Evolutionary conservation across 2,797 vertebrate species (phyloP), one percentile per base, ranked within the genome.

Genomic region (Hyperoplus immaculatus): DNA sequence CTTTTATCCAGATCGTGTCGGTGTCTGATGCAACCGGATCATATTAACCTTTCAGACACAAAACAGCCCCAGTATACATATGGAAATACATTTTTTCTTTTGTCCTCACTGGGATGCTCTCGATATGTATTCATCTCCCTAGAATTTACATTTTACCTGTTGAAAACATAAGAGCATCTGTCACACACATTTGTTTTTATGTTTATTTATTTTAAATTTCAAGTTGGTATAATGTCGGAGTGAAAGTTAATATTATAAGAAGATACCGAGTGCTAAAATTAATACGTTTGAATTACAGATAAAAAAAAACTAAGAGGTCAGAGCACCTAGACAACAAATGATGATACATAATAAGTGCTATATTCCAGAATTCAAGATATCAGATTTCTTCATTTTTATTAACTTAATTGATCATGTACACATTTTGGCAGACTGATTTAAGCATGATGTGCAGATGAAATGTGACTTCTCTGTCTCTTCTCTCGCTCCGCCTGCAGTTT

Each of bases 401-500:
- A 50, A 36, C 1, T 5, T 58, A 21, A 5, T 38, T 51, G 43
- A 16, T n/a, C 10, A 8, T 47, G 15, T 15, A 4, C 15, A n/a
- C 2, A 1, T 50, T 12, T 49, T 49, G 21, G 15, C n/a, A 38
- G 18, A 36, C 42, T 43, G 42, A 38, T 73, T 7, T 29, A 41
- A 11, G 8, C 16, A 1, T 16, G 7, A 10, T 65, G 21, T 18
- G 7, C 38, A 5, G 15, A 41, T 16, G n/a, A 7, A 59, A 39
- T 2, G 11, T 86, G 18, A 77, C 47, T 64, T 59, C 6, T 29
- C 29, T 56, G 39, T 63, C 15, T 79, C 47, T 18, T 29, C 57
- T 86, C 13, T 62, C 11, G 10, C 18, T 74, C 51, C 64, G 51
- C 67, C 80, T 86, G 46, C 78, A 99, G 98, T 99, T 99, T 92